Evolutionary conservation across 64 coral and sea anemone genomes (phyloP), one percentile per base, ranked within the genome.

Genomic region (Montipora efflorescens): DNA sequence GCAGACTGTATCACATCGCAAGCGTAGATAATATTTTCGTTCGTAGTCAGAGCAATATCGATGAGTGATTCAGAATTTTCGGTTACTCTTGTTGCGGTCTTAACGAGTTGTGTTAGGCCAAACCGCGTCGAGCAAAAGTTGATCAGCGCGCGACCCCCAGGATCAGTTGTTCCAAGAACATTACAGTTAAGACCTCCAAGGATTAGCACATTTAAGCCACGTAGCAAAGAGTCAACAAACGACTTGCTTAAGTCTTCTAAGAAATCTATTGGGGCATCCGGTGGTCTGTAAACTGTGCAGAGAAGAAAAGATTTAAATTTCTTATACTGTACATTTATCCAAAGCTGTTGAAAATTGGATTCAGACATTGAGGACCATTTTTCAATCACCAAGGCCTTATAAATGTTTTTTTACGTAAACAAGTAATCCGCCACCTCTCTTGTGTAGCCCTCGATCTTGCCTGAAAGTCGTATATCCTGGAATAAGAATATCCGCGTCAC

Each of bases 321-420:
- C 57, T 66, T 86, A 47, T 74, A 86, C 64, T 76, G 90, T n/a
- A 92, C 59, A 67, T 86, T 86, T 5, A 92, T 22, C 91, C 91
- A 92, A 28, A 92, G 53, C 48, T 81, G 59, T 45, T 91, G 89
- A 62, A 80, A 91, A 47, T 91, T 70, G 66, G 9, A 69, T 69
- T 66, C 78, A 12, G 89, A 81, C 46, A 69, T 59, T 36, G 89
- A 47, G 15, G 89, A 91, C 8, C 44, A 67, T 16, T 66, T 36
- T 8, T 80, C 52, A 7, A 91, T 46, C 55, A 23, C 68, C 9
- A 59, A 80, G n/a, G 48, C 89, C 81, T 91, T 91, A 78, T 67
- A 81, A 10, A 8, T 68, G 61, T 48, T 50, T 91, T 91, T 80
- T 46, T n/a, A 71, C 67, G 77, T 81, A 91, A 43, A 91, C 89